Base-by-base conservation (phyloP, 2,797 vertebrate species). In the Peromyscus attwateri region DNA sequence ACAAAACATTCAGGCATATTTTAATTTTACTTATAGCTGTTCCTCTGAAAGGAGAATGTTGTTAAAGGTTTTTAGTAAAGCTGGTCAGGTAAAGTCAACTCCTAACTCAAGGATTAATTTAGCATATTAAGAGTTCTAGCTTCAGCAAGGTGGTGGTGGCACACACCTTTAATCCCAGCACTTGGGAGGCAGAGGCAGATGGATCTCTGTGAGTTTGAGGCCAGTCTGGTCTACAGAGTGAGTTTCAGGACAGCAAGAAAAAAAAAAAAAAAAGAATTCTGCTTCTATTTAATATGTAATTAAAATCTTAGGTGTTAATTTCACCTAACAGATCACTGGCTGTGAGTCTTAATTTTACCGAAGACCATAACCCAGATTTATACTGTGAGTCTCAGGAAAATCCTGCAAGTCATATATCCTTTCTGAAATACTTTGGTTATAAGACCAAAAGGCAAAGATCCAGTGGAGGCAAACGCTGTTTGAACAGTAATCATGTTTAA, bases 251-350 rank as follows among this genome's bases (percentile, higher is more conserved):
- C 71, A 73, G 71, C 37, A 11, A 73, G 37, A 40, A 73, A 37
- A 31, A 64, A 14, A 73, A 73, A 23, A 73, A 73, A 40, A 68
- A 66, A 73, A 23, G 17, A 94, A 79, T 60, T 9, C 27, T 25
- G n/a, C 19, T 91, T 92, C 57, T 85, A 88, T 94, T 84, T 92
- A 88, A 81, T 57, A 80, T 77, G 31, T 79, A 93, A 89, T 89
- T 93, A 64, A 87, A 95, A 71, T 52, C 93, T 91, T 52, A 87
- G 62, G 91, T 92, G 29, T 73, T 73, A 77, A 79, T 82, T 73
- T 93, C 5, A 71, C 25, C 52, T 76, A 84, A 12, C 4, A 93
- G 70, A 92, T 91, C 40, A 91, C 29, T 85, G 40, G 43, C 96
- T 91, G 64, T n/a, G 23, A 85, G 27, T 57, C 25, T 90, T 40